phyloP scores from a whole-genome alignment of 1,140 invertebrate genomes.

The Solenopsis invicta region DNA sequence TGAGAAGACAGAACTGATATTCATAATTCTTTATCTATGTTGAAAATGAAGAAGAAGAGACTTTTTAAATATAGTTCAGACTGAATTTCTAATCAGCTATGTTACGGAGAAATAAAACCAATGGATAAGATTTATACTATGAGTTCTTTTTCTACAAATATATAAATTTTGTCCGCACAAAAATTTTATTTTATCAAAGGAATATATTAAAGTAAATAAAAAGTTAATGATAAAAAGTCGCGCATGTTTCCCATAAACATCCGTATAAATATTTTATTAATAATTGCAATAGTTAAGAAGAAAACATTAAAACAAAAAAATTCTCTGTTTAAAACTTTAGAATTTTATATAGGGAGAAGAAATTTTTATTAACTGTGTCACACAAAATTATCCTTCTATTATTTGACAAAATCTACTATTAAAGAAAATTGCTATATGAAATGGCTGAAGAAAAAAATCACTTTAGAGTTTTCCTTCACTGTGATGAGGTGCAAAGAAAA shows the following conservation, averaged over 20 bases:
- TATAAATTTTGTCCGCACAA: background rate
- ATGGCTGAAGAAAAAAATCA: background rate
- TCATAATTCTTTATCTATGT: constrained; percentile 70
- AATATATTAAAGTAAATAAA: background rate
- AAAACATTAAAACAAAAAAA: background rate
- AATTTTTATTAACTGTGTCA: constrained; percentile 3
- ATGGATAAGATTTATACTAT: background rate
- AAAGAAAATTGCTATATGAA: background rate
- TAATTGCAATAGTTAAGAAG: background rate
- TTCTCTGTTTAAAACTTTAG: background rate
- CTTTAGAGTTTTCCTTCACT: background rate
- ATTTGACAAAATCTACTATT: background rate
- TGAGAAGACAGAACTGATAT: constrained; percentile 73
- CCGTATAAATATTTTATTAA: background rate
- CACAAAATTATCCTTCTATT: background rate
- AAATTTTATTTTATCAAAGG: background rate
- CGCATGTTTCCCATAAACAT: background rate
- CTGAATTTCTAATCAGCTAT: constrained; percentile 3
- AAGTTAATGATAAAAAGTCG: background rate
- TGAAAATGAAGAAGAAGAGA: constrained; percentile 4
- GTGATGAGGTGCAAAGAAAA: background rate
- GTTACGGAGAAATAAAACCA: background rate
- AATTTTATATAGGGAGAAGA: background rate
- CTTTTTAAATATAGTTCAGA: constrained; percentile 11
- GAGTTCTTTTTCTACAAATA: background rate